Conservation (phyloP, 2,888 invertebrate species). For the Strigamia transsilvanica region DNA sequence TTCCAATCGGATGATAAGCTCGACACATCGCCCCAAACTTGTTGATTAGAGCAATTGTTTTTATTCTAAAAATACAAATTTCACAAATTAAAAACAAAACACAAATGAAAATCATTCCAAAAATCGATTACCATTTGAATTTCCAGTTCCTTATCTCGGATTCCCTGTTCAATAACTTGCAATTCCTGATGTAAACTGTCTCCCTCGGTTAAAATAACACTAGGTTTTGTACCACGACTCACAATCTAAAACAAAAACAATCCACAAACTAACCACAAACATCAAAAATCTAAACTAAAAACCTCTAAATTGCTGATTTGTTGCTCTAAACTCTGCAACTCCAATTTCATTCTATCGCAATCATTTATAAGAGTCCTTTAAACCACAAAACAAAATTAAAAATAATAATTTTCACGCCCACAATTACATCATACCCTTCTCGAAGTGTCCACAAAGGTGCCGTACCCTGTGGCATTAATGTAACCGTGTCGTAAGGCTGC, state of each 20-base stretch:
- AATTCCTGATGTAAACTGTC: conserved; percentile 71
- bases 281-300: not conserved
- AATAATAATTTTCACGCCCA: not conserved
- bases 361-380: conserved; percentile 61
- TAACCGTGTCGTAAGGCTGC: conserved; percentile 58
- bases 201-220: conserved; percentile 66
- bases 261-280: not conserved
- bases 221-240: conserved; percentile 17
- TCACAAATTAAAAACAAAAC: not conserved
- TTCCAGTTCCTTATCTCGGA: conserved; percentile 72
- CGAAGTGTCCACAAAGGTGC: conserved; percentile 55
- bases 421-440: conserved; percentile 52
- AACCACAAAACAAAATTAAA: not conserved
- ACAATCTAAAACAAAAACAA: conserved; percentile 1
- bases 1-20: conserved; percentile 35
- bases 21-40: conserved; percentile 22
- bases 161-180: conserved; percentile 71
- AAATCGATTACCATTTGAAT: conserved; percentile 60
- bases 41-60: not conserved
- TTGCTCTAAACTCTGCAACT: conserved; percentile 70
- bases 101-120: not conserved
- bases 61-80: not conserved
- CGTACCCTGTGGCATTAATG: conserved; percentile 42
- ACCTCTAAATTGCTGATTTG: conserved; percentile 71
- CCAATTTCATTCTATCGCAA: conserved; percentile 71